These are phyloP conservation scores for Xestia rhomboidea DNA, from an alignment of 2,888 invertebrate species.

Conservation along the genomic window DNA sequence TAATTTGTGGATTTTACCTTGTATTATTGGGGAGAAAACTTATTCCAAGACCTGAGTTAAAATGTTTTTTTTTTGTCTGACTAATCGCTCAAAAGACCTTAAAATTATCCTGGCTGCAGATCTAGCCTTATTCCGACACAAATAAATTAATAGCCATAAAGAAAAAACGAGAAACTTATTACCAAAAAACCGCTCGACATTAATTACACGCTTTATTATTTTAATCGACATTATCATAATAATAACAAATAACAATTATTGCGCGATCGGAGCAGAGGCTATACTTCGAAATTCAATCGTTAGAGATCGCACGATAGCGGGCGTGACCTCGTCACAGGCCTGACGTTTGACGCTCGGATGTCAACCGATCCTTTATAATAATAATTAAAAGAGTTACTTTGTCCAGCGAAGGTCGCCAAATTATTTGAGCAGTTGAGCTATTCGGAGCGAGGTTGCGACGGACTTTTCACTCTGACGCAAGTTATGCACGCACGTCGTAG, in stretches of 20 bases:
- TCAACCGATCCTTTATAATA: conserved; percentile 84
- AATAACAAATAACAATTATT: conserved; percentile 62
- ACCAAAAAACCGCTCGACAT: conserved; percentile 46
- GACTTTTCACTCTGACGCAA: conserved; percentile 83
- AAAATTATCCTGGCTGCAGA: conserved; percentile 46
- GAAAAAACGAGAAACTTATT: conserved; percentile 36
- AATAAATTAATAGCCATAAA: conserved; percentile 36
- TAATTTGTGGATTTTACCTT: conserved; percentile 38
- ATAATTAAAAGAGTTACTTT: conserved; percentile 86
- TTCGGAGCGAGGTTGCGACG: conserved; percentile 84
- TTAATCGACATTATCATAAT: conserved; percentile 55
- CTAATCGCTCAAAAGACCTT: conserved; percentile 42
- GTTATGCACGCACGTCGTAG: conserved; percentile 74
- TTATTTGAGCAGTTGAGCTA: conserved; percentile 80
- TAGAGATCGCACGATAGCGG: conserved; percentile 63
- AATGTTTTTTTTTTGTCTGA: conserved; percentile 14
- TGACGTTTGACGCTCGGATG: conserved; percentile 79
- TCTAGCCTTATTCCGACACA: conserved; percentile 40
- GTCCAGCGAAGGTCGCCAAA: conserved; percentile 85
- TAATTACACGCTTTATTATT: conserved; percentile 63
- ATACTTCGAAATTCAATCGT: conserved; percentile 59
- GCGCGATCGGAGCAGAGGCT: conserved; percentile 56
- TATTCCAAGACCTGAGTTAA: conserved; percentile 34
- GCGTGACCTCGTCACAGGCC: conserved; percentile 70
- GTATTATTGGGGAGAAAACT: conserved; percentile 22